phyloP scores from a whole-genome alignment of 2,797 vertebrate genomes.

The Ptychadena robeensis region DNA sequence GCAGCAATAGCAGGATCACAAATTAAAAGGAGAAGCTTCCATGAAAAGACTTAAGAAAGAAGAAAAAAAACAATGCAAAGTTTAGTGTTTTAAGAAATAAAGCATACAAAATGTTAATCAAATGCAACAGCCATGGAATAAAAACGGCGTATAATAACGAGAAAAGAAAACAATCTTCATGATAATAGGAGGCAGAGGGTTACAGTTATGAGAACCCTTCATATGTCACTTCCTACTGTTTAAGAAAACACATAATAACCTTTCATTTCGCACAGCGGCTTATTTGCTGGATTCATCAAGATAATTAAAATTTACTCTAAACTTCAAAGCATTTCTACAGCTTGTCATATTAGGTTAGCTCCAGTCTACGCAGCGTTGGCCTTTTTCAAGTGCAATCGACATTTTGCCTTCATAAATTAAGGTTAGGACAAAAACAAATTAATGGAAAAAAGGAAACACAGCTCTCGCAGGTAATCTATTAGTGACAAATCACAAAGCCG shows the following conservation, averaged over 20 bases:
- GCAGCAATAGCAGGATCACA: neutral
- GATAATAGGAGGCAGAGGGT: conserved; percentile 12
- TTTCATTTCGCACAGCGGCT: conserved; percentile 44
- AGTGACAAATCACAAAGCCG: neutral
- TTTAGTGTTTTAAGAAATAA: neutral
- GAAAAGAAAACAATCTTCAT: conserved; percentile 4
- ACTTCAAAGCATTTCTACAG: conserved; percentile 47
- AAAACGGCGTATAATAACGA: neutral
- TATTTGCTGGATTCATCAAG: conserved; percentile 48
- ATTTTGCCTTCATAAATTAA: conserved; percentile 50
- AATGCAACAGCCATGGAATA: neutral
- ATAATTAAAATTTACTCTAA: conserved; percentile 54
- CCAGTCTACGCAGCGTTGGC: conserved; percentile 2
- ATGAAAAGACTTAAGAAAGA: neutral
- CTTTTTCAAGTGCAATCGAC: conserved; percentile 47
- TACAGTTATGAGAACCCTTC: conserved; percentile 9
- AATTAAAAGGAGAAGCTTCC: neutral
- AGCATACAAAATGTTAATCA: neutral
- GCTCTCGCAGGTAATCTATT: neutral
- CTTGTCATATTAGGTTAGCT: conserved; percentile 43
- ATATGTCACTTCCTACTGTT: conserved; percentile 21
- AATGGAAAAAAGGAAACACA: conserved; percentile 1
- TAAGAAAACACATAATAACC: conserved; percentile 38
- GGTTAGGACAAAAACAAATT: conserved; percentile 55
- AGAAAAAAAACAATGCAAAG: neutral